Base-by-base conservation (phyloP, 2,888 invertebrate genomes). In the Zonitis immaculata region DNA sequence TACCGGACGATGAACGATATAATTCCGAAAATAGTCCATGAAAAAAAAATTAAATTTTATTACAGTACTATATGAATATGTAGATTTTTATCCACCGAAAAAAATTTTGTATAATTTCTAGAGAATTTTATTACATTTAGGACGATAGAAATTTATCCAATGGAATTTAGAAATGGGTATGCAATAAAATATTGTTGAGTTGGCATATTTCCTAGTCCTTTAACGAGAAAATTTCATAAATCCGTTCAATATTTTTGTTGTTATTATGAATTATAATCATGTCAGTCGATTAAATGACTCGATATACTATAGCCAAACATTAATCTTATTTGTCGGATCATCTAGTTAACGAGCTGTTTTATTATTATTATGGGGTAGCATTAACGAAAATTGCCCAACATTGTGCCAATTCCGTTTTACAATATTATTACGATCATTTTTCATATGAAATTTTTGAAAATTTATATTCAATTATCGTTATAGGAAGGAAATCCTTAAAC, bases 1-100 rank as follows among this genome's bases (percentile, higher is more conserved):
- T n/a, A 42, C 32, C 28, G 47, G 54, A 47, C 47, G 44, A 46
- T 16, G 14, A 35, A 22, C 35, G 32, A 25, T 14, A 45, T 45
- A 25, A 28, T 35, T 26, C 56, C 45, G 43, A 44, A 49, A 51
- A 55, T 27, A 51, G n/a, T 8, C 18, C 27, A 18, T 35, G 45
- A 49, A 48, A 52, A 53, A 49, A 48, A 52, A 53, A 48, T 22
- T 22, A 22, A 4, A 22, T 22, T 22, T 22, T 22, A 22, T 22
- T 22, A 22, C 3, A n/a, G n/a, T n/a, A n/a, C n/a, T n/a, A n/a
- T n/a, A n/a, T 32, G 14, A 14, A 14, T 14, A 32, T 14, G 14
- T 32, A 32, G 32, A 32, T 32, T 14, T 32, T n/a, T n/a, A n/a
- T n/a, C n/a, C n/a, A n/a, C n/a, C n/a, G n/a, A n/a, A n/a, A n/a